A percentile compares a stretch with the other conserved stretches of the same genome.
Conservation (phyloP, 2,888 invertebrate species). For the Noctua fimbriata region DNA sequence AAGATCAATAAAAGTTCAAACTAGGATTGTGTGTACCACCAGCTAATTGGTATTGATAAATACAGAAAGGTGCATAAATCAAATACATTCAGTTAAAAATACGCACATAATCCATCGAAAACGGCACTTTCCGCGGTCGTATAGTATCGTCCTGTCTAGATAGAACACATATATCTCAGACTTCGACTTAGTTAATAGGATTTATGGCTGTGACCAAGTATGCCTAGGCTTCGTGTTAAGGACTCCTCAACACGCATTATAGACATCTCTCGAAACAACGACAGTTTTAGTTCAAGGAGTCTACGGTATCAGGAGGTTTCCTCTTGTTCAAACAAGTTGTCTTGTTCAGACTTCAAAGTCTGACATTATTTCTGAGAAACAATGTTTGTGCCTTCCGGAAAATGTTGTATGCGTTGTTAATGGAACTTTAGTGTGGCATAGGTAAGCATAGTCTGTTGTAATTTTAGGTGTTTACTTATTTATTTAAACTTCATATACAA, state of each 20-base stretch:
- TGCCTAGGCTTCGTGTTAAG: constrained; percentile 31
- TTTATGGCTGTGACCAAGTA: constrained; percentile 46
- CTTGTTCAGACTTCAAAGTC: no score
- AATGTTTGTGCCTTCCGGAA: not conserved
- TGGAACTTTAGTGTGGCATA: not conserved
- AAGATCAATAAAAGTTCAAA: not conserved
- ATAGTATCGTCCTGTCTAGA: constrained; percentile 18
- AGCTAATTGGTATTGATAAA: not conserved
- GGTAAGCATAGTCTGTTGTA: not conserved
- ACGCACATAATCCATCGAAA: not conserved
- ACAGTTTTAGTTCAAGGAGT: constrained; percentile 50
- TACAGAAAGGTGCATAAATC: not conserved
- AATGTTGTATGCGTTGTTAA: not conserved
- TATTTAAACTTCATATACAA: no score
- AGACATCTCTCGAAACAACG: constrained; percentile 36
- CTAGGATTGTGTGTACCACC: not conserved
- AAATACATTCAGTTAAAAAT: constrained; percentile 12
- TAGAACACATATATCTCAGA: constrained; percentile 35
- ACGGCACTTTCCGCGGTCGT: not conserved
- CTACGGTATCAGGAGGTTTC: constrained; percentile 7
- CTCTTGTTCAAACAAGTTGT: no score
- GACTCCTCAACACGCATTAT: constrained; percentile 44
- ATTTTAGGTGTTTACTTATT: no score
- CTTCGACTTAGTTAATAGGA: constrained; percentile 49
- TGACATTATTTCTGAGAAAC: constrained; percentile 18